Evolutionary conservation across 2,797 vertebrate species (phyloP).

Genomic region (Pachyuromys duprasi): DNA sequence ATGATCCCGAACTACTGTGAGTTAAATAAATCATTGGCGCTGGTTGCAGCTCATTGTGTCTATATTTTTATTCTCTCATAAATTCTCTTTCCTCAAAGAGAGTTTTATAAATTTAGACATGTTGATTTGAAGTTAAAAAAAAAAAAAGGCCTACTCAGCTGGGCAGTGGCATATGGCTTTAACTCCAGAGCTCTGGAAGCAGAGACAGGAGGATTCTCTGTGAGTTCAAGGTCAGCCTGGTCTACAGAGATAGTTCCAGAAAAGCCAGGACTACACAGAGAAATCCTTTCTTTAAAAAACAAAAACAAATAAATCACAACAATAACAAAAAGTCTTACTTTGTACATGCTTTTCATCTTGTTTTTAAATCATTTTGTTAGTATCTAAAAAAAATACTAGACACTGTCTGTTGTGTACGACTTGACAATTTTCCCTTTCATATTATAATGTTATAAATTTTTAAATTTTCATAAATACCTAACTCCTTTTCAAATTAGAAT

Average conservation of each 20-base stretch:
- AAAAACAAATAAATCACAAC: neutral
- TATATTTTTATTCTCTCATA: neutral
- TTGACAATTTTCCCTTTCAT: neutral
- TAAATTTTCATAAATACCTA: neutral
- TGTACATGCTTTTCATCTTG: fast-evolving
- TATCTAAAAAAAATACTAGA: neutral
- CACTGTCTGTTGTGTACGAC: neutral
- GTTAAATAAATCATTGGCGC: neutral
- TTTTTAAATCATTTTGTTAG: neutral
- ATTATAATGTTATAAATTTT: neutral
- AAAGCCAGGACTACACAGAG: too few species aligned
- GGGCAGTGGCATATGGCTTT: neutral
- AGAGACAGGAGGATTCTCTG: neutral
- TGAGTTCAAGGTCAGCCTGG: neutral
- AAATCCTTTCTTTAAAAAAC: neutral
- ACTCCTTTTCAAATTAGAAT: neutral
- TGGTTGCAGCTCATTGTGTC: neutral
- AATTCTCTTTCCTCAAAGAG: neutral
- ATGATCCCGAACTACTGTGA: neutral
- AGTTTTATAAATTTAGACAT: neutral
- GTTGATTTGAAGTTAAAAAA: neutral
- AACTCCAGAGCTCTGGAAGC: neutral
- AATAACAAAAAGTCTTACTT: neutral
- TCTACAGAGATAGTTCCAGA: neutral
- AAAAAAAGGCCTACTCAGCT: neutral